A percentile compares a stretch with the other conserved stretches of the same genome.
Conservation (phyloP, 2,888 invertebrate species). For the Sesia bembeciformis region DNA sequence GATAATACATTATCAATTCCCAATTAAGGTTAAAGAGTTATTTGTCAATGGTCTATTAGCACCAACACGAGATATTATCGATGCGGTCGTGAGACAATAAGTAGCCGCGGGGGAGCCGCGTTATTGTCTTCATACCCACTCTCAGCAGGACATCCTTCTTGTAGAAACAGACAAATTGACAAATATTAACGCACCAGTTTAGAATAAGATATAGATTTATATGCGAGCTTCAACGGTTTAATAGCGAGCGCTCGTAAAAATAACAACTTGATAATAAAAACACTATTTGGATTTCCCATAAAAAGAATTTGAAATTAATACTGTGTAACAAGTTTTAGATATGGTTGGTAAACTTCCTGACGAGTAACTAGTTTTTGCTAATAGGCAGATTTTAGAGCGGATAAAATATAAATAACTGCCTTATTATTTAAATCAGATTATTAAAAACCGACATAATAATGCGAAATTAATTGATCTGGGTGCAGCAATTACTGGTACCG, state of each 20-base stretch:
- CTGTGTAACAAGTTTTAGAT: too few species aligned
- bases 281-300: slow-evolving; percentile 1
- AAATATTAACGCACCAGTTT: slow-evolving; percentile 22
- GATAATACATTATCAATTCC: slow-evolving; percentile 3
- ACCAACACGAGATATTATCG: slow-evolving; percentile 51
- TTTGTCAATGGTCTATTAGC: slow-evolving; percentile 52
- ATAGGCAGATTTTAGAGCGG: too few species aligned
- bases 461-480: neutral
- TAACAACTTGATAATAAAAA: neutral
- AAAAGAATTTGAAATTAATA: neutral
- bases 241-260: neutral
- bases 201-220: neutral
- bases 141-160: slow-evolving; percentile 37
- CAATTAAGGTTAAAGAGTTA: slow-evolving; percentile 31
- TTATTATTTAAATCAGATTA: too few species aligned
- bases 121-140: slow-evolving; percentile 48
- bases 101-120: slow-evolving; percentile 44
- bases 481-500: neutral
- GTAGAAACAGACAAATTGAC: slow-evolving; percentile 43
- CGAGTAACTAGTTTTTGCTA: too few species aligned
- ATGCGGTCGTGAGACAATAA: slow-evolving; percentile 48
- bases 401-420: too few species aligned
- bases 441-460: neutral
- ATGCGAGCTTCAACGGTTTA: neutral
- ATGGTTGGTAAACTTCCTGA: too few species aligned